Percentiles rank a stretch among this genome's conserved stretches.
Evolutionary conservation across 2,797 vertebrate genomes (phyloP).

Genomic region (Eptatretus atami): DNA sequence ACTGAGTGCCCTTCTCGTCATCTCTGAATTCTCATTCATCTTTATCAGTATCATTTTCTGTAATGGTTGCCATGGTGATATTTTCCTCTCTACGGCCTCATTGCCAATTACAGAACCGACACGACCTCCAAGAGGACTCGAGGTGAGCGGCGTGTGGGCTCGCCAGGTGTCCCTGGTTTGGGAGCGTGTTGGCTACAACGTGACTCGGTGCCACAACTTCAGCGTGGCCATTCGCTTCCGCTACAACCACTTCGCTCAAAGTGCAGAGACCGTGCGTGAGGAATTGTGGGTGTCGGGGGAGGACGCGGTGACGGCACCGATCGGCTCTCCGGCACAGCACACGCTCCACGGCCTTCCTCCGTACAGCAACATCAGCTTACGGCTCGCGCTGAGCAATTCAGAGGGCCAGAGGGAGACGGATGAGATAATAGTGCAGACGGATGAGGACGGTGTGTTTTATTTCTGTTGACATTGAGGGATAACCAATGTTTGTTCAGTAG

Average conservation of each 20-base stretch:
- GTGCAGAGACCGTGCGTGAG: not conserved
- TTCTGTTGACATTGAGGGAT: not conserved
- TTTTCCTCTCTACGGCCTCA: not conserved
- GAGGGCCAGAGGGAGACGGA: conserved; percentile 90
- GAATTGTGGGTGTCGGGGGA: not conserved
- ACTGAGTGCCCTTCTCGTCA: no score
- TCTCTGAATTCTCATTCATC: no score
- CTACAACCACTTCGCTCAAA: conserved; percentile 23
- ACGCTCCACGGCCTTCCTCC: conserved; percentile 33
- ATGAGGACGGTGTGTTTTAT: conserved; percentile 46
- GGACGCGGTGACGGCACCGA: not conserved
- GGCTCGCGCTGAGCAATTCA: conserved; percentile 92
- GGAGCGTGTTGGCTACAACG: conserved; percentile 93
- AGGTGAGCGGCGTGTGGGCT: conserved; percentile 71
- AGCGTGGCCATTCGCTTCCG: conserved; percentile 96
- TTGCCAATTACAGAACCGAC: conserved; percentile 34
- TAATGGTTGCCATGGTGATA: no score
- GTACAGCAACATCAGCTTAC: conserved; percentile 84
- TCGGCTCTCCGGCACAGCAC: not conserved
- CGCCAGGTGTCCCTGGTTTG: conserved; percentile 77
- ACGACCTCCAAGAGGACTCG: conserved; percentile 67
- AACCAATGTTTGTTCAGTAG: no score
- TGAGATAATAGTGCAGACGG: conserved; percentile 77
- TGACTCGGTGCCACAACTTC: conserved; percentile 94
- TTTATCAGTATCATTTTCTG: no score